Evolutionary conservation across 2,888 invertebrate species (phyloP), one percentile per base, ranked within the genome.

Genomic region (Epinotia ramella): DNA sequence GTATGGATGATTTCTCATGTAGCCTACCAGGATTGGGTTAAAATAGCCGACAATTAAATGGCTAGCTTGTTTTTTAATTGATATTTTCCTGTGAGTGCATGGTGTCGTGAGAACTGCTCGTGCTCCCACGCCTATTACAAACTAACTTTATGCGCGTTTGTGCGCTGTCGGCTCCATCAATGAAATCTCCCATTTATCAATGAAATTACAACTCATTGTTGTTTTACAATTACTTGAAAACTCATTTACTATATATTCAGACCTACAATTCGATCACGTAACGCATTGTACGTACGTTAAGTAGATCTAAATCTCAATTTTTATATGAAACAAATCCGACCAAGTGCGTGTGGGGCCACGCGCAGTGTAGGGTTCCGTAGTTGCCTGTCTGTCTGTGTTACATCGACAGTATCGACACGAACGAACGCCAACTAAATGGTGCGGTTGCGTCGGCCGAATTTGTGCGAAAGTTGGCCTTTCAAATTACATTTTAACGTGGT

Each of bases 61-160:
- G 80, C 81, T 78, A 84, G 82, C 84, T 80, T 84, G 84, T 87
- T 86, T 86, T 81, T 84, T 86, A 88, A 87, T 88, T 87, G 86
- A 84, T 87, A 88, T 89, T 90, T 88, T 88, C 88, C 88, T 88
- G 87, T 85, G 85, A 84, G 87, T 85, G n/a, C n/a, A n/a, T n/a
- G 80, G 81, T 83, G 84, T 84, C 91, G 92, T 93, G 93, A 87
- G 93, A 93, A 92, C 84, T 79, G 77, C 82, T 80, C 79, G 80
- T 83, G 83, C 88, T 93, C 93, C 91, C 92, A 93, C 93, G 91
- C 88, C 91, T 89, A 92, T 93, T 91, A 89, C 84, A 77, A 75
- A 59, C 78, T 81, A 83, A 84, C 84, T 88, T 86, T 86, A 85
- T 86, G 85, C 86, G 79, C 78, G 67, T 40, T 78, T 71, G 76